A percentile compares a stretch with the other conserved stretches of the same genome.
Evolutionary conservation across 2,113 vertebrate genomes (phyloP).

Genomic region (Sinocyclocheilus anophthalmus): DNA sequence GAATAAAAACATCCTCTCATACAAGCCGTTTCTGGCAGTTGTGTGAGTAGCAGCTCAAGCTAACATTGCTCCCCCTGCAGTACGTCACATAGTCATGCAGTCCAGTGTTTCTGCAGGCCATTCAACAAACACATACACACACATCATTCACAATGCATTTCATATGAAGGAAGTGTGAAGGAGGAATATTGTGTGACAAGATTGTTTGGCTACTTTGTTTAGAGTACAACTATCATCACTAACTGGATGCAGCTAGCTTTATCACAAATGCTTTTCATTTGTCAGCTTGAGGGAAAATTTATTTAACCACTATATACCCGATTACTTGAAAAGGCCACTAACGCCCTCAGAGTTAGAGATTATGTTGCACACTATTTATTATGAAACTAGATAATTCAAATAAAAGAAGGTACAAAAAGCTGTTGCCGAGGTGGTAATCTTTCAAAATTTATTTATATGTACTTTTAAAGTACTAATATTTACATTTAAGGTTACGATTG

Average conservation of each 20-base stretch:
- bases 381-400: too few relatives aligned
- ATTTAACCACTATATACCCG: not conserved
- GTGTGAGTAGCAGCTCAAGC: not conserved
- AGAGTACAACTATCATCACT: not conserved
- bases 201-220: not conserved
- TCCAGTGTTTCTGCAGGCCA: not conserved
- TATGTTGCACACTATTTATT: not conserved
- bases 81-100: slow-evolving; percentile 8
- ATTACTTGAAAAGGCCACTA: not conserved
- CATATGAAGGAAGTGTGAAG: not conserved
- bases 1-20: not conserved
- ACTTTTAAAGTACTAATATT: too few relatives aligned
- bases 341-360: not conserved
- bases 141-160: not conserved
- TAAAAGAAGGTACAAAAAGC: not conserved
- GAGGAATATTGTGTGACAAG: not conserved
- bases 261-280: not conserved
- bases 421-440: not conserved
- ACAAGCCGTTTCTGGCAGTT: not conserved
- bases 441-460: not conserved
- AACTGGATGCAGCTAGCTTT: not conserved
- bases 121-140: slow-evolving; percentile 30
- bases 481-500: too few relatives aligned
- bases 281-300: not conserved
- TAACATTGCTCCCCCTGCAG: slow-evolving; percentile 25